Base-by-base conservation (phyloP, 2,113 vertebrate genomes). In the Tricholaema leucomelas region DNA sequence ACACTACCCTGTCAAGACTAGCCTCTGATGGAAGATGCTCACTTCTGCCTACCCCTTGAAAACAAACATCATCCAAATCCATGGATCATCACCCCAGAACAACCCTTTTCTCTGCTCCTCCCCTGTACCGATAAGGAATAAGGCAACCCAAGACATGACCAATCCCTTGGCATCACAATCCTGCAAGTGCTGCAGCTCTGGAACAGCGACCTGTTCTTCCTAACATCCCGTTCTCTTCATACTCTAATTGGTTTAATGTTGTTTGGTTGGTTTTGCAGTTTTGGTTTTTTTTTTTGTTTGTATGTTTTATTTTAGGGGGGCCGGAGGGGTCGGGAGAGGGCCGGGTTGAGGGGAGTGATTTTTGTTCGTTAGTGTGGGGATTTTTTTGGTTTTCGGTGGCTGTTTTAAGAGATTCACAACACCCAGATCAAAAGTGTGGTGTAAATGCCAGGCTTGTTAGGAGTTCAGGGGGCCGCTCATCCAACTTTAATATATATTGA, bases 111-210 rank as follows among this genome's bases (percentile, higher is more conserved):
- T 15, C 12, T 80, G 36, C 20, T n/a, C 19, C 11, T 50, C 5
- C 12, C 3, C 21, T 36, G 14, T 31, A 59, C 50, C 40, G 25
- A n/a, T 40, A 31, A 12, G 25, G 40, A 30, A 12, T 27, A 67
- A 61, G 18, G 13, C 25, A 6, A 46, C 5, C 8, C n/a, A 17
- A 42, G 42, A 10, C 24, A 21, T 0, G 0, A 33, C 12, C 27
- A 88, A 48, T 4, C 8, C 15, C 30, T 67, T 16, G 65, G 21
- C 58, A 81, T 31, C 4, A 0, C 7, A 17, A 0, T 7, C 25
- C 31, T 12, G 31, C 8, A 54, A 25, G 69, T 17, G 36, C 17
- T 71, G 18, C 35, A 65, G 40, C 23, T 80, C 36, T 0, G 0
- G 11, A 65, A 20, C 16, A 36, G n/a, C 87, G 55, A 16, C 16